Evolutionary conservation across 2,113 vertebrate species (phyloP).

Genomic region (Ramphastos sulfuratus): DNA sequence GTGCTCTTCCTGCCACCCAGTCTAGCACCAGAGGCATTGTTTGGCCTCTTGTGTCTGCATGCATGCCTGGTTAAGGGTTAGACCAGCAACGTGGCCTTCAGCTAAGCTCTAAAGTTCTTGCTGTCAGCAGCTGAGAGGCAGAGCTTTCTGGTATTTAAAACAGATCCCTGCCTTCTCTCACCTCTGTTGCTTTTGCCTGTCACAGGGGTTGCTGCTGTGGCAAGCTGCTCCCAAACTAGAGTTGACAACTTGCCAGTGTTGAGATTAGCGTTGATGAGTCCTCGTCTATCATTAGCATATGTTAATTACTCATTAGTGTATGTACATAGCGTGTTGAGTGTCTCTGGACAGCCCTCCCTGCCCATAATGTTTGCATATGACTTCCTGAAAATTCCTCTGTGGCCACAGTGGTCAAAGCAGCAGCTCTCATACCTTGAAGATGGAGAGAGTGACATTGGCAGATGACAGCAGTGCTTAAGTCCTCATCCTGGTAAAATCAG

Average conservation of each 20-base stretch:
- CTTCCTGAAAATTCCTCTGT: not conserved
- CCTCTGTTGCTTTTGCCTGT: not conserved
- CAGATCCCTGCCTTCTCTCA: not conserved
- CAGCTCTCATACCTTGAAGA: not conserved
- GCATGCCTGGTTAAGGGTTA: not conserved
- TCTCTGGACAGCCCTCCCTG: not conserved
- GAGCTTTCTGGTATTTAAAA: not conserved
- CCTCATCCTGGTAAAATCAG: not conserved
- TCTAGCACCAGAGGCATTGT: not conserved
- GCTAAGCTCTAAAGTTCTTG: not conserved
- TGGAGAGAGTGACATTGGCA: not conserved
- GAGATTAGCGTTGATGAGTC: not conserved
- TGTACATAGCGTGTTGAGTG: not conserved
- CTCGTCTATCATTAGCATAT: constrained; percentile 1
- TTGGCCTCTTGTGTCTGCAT: not conserved
- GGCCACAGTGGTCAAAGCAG: not conserved
- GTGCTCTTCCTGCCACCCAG: not conserved
- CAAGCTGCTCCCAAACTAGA: not conserved
- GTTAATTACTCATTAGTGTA: constrained; percentile 27
- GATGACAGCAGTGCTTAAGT: not conserved
- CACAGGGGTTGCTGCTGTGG: not conserved
- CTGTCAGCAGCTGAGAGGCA: not conserved
- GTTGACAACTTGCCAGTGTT: not conserved
- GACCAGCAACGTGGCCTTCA: not conserved
- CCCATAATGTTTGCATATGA: not conserved